Evolutionary conservation across 2,888 invertebrate genomes (phyloP), one percentile per base, ranked within the genome.

Genomic region (Idaea dimidiata): DNA sequence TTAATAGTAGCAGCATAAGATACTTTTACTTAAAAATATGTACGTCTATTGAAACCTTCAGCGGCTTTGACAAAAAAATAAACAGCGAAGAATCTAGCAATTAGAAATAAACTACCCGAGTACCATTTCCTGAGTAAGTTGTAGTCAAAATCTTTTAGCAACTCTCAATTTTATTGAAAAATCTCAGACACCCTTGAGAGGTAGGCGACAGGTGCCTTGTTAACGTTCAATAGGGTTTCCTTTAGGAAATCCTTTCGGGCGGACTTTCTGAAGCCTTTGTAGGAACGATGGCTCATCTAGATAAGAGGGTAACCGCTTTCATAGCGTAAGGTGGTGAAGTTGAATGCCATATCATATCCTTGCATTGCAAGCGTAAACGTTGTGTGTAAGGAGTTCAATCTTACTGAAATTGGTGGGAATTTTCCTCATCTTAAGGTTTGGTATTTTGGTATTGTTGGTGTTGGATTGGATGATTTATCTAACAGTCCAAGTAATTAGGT

Each of bases 271-370:
- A 79, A 80, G 79, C 72, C 72, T 88, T 85, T 86, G 86, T 82
- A 72, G 65, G 69, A 70, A 71, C 85, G 89, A 91, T 89, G 82
- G 84, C 82, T 91, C 89, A 89, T 91, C 88, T 87, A 91, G 91
- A 90, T 91, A 91, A 88, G 88, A 84, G 88, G 84, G 80, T 80
- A 79, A 78, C 82, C 82, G 81, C 89, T 87, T 89, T 88, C 85
- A 86, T 69, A 71, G 70, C 68, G 72, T 71, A 74, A 72, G 43
- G 43, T 43, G 43, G 43, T 43, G 14, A 69, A 61, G 71, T 63
- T 71, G 70, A 71, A 65, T 71, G 72, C 62, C 68, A 65, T 72
- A 75, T 77, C 77, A 72, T 65, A 65, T 74, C 75, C 78, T 77
- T 70, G 72, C 75, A 70, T 70, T 61, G 58, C 57, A 43, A 14